Percentiles rank a stretch among this genome's conserved stretches.
These are phyloP conservation scores for Diachasma alloeum DNA, from an alignment of 1,140 invertebrate species.

Conservation along the genomic window DNA sequence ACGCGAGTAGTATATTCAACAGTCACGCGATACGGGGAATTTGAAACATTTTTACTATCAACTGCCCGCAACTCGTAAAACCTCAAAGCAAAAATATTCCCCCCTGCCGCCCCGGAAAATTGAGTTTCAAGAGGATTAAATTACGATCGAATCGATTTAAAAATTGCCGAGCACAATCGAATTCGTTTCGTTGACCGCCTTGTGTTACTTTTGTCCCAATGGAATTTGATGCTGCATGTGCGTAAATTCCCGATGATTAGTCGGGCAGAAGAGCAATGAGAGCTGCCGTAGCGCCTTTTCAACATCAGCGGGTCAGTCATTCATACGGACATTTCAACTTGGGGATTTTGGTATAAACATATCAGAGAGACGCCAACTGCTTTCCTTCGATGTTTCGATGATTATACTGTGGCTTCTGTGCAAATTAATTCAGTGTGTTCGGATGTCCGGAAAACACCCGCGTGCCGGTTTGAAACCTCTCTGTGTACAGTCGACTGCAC, in stretches of 20 bases:
- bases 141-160: neutral
- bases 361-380: neutral
- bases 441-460: constrained; percentile 12
- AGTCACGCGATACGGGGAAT: constrained; percentile 12
- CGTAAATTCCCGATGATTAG: neutral
- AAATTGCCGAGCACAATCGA: neutral
- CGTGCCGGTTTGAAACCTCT: neutral
- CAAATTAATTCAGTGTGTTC: constrained; percentile 31
- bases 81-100: neutral
- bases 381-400: constrained; percentile 16
- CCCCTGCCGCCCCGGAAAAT: neutral
- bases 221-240: neutral
- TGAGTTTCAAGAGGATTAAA: neutral
- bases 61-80: neutral
- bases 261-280: neutral
- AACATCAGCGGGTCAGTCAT: neutral
- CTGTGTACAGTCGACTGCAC: neutral
- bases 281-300: neutral
- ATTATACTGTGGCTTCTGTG: constrained; percentile 15
- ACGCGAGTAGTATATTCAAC: neutral
- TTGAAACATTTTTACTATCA: neutral
- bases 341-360: neutral
- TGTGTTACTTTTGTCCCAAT: neutral
- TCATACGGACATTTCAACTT: neutral
- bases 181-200: neutral